These are phyloP conservation scores for Acholoe squamosa DNA, from an alignment of 2,888 invertebrate genomes.

Conservation along the genomic window DNA sequence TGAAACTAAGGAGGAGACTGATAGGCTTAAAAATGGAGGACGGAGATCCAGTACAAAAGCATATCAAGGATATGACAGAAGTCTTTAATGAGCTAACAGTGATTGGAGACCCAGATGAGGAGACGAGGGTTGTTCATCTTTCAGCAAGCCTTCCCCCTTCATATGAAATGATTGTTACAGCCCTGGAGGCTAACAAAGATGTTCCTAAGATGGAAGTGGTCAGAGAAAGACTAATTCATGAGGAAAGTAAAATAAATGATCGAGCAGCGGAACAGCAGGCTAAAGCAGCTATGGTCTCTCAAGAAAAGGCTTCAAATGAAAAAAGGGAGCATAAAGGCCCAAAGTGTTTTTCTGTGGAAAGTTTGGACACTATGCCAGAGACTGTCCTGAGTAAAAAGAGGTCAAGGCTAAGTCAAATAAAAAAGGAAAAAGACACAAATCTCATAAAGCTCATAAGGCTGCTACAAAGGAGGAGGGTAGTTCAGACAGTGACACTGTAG, in stretches of 20 bases:
- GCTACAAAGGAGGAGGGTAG: background rate
- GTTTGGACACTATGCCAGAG: conserved; percentile 45
- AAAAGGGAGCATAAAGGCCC: background rate
- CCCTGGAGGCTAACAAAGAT: conserved; percentile 36
- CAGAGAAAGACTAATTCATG: conserved; percentile 34
- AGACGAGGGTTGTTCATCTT: conserved; percentile 44
- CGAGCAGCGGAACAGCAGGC: background rate
- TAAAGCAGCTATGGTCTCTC: background rate
- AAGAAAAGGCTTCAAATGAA: background rate
- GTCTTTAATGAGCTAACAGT: conserved; percentile 50
- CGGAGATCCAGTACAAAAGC: conserved; percentile 46
- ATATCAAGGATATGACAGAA: conserved; percentile 53
- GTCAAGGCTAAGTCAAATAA: background rate
- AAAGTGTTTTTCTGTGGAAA: conserved; percentile 43
- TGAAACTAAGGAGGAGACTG: conserved; percentile 42
- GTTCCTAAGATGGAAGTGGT: conserved; percentile 52
- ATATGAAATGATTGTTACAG: conserved; percentile 46
- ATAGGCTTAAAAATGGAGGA: conserved; percentile 19
- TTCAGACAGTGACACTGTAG: conserved; percentile 42
- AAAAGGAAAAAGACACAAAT: background rate
- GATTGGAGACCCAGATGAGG: conserved; percentile 31
- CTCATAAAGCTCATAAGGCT: conserved; percentile 43
- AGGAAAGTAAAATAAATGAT: conserved; percentile 40
- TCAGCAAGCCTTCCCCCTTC: conserved; percentile 41
- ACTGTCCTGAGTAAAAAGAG: conserved; percentile 27